A percentile compares a stretch with the other conserved stretches of the same genome.
Evolutionary conservation across 1,140 invertebrate genomes (phyloP).

Genomic region (Dinoponera quadriceps): DNA sequence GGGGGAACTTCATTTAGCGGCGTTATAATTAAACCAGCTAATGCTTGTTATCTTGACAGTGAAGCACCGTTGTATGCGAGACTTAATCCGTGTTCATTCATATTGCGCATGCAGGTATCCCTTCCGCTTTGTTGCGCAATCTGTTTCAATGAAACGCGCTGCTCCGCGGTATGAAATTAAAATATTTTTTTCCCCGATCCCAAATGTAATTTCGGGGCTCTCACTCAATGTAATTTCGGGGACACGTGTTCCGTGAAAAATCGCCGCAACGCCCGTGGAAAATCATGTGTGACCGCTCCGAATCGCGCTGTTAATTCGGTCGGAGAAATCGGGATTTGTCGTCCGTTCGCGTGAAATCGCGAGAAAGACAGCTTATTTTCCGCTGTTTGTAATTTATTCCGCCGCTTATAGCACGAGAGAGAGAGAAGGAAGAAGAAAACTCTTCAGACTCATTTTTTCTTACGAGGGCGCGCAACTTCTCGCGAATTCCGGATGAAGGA

Average conservation of each 20-base stretch:
- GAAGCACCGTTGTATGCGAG: slow-evolving; percentile 30
- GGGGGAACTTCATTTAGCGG: slow-evolving; percentile 41
- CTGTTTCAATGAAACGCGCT: background rate
- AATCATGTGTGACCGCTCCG: no score
- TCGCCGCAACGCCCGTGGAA: no score
- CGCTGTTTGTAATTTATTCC: no score
- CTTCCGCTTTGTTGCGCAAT: slow-evolving; percentile 22
- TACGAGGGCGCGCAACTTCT: background rate
- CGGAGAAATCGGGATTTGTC: no score
- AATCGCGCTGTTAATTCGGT: no score
- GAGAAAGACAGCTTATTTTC: no score
- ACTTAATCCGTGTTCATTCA: slow-evolving; percentile 50
- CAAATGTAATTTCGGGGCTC: background rate
- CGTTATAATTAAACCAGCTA: slow-evolving; percentile 51
- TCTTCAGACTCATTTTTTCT: no score
- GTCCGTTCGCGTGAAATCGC: no score
- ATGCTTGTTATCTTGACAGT: slow-evolving; percentile 54
- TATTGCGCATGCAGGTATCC: slow-evolving; percentile 10
- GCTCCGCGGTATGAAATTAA: background rate
- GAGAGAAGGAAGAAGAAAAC: no score
- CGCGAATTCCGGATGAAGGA: background rate
- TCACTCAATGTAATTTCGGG: no score
- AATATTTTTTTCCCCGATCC: background rate
- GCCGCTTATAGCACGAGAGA: no score
- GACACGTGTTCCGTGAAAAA: no score